These are phyloP conservation scores for Drosophila pseudotakahashii DNA, from an alignment of 2,888 invertebrate genomes.

Conservation along the genomic window DNA sequence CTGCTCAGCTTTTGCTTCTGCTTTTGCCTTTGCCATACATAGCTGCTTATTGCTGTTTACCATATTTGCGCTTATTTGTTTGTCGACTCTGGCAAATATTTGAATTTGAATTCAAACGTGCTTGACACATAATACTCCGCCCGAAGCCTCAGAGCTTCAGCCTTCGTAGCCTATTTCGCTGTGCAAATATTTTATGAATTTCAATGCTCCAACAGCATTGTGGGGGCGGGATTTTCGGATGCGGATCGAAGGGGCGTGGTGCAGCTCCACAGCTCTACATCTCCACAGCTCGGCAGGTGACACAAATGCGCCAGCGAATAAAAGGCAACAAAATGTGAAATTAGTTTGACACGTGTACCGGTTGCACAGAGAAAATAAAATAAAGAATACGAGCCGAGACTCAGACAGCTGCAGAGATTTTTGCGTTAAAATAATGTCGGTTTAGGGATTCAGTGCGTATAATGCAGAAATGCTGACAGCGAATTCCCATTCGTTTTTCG, in stretches of 20 bases:
- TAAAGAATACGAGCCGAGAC: slow-evolving; percentile 34
- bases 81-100: slow-evolving; percentile 75
- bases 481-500: neutral
- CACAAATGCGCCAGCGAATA: slow-evolving; percentile 67
- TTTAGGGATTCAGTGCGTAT: slow-evolving; percentile 10
- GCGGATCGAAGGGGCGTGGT: neutral
- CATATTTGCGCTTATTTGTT: slow-evolving; percentile 79
- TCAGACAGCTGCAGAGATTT: slow-evolving; percentile 32
- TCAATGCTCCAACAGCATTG: slow-evolving; percentile 66
- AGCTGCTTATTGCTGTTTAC: slow-evolving; percentile 77
- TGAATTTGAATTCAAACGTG: slow-evolving; percentile 80
- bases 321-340: slow-evolving; percentile 78
- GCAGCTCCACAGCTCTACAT: slow-evolving; percentile 14
- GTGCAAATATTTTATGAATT: slow-evolving; percentile 78
- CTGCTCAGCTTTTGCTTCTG: slow-evolving; percentile 5
- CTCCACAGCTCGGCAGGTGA: slow-evolving; percentile 35
- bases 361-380: slow-evolving; percentile 33
- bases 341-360: slow-evolving; percentile 77
- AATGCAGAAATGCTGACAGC: slow-evolving; percentile 22
- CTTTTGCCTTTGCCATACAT: neutral
- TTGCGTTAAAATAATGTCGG: slow-evolving; percentile 17
- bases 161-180: slow-evolving; percentile 70
- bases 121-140: slow-evolving; percentile 76
- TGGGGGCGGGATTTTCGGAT: neutral
- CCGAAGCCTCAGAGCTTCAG: slow-evolving; percentile 46